phyloP scores from a whole-genome alignment of 2,797 vertebrate species.

The Threskiornis aethiopicus region DNA sequence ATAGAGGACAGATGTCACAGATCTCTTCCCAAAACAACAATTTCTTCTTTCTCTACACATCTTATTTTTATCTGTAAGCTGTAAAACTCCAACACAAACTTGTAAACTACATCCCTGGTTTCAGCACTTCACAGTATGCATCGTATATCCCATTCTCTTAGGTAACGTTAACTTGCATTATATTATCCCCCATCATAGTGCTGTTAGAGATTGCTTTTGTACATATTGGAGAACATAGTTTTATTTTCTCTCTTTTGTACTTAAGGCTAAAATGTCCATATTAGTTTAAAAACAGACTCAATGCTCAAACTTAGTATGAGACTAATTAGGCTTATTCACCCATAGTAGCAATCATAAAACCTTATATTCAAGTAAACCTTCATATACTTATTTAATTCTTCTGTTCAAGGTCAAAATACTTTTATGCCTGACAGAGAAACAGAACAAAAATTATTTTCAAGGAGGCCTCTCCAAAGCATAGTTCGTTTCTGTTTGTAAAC shows the following conservation, averaged over 20 bases:
- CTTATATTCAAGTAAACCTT: not conserved
- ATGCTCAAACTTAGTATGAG: not conserved
- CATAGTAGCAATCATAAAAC: not conserved
- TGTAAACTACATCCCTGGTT: not conserved
- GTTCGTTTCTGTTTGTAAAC: not conserved
- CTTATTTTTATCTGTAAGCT: not conserved
- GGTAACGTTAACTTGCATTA: not conserved
- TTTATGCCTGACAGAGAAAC: not conserved
- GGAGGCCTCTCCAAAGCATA: not conserved
- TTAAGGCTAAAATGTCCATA: not conserved
- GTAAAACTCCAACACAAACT: not conserved
- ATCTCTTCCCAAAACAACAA: not conserved
- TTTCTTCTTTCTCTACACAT: not conserved
- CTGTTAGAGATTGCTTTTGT: not conserved
- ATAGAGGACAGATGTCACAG: not conserved
- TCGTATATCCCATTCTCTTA: not conserved
- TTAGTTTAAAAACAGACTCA: not conserved
- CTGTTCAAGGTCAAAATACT: not conserved
- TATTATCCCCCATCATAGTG: rapidly evolving
- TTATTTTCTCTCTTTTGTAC: not conserved
- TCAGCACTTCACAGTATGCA: rapidly evolving
- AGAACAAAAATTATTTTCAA: not conserved
- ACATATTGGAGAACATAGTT: not conserved
- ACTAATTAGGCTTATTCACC: not conserved
- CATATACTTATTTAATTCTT: not conserved